Percentiles rank a stretch among this genome's conserved stretches.
Conservation (phyloP, 2,797 vertebrate genomes). For the Pipistrellus pygmaeus region DNA sequence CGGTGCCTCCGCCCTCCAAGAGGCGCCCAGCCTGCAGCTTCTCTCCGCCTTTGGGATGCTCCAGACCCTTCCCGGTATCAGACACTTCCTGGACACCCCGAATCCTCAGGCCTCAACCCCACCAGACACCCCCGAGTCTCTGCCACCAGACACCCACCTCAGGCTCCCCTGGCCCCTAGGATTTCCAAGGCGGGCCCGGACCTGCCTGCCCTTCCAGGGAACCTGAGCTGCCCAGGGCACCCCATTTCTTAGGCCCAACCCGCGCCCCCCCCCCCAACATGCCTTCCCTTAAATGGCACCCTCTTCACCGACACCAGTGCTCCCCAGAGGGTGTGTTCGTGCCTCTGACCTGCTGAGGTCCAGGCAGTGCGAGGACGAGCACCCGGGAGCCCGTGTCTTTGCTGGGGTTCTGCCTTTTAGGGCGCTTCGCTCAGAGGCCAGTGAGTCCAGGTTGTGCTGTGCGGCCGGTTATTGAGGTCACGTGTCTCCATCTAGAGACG, state of each 20-base stretch:
- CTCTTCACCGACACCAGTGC: background rate
- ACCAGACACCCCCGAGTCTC: background rate
- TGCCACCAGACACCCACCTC: background rate
- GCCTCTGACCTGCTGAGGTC: background rate
- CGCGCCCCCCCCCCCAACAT: background rate
- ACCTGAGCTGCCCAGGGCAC: background rate
- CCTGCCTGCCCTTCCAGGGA: constrained; percentile 51
- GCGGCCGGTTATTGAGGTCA: background rate
- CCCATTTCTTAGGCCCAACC: background rate
- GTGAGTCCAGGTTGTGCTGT: background rate
- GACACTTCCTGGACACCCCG: constrained; percentile 28
- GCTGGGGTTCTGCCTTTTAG: background rate
- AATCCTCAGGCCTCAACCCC: background rate
- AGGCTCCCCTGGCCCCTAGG: constrained; percentile 14
- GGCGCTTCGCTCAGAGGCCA: background rate
- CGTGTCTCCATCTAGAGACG: background rate
- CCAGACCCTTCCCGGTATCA: constrained; percentile 1
- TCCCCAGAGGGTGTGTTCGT: background rate
- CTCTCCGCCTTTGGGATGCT: constrained; percentile 70
- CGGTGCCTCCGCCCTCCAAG: background rate
- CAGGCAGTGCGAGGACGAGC: background rate
- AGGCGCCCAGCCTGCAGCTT: constrained; percentile 16
- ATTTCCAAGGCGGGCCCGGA: background rate
- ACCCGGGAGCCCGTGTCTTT: background rate
- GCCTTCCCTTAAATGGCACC: background rate